Percentiles rank a stretch among this genome's conserved stretches.
Evolutionary conservation across 1,140 invertebrate genomes (phyloP).

Genomic region (Platyura marginata): DNA sequence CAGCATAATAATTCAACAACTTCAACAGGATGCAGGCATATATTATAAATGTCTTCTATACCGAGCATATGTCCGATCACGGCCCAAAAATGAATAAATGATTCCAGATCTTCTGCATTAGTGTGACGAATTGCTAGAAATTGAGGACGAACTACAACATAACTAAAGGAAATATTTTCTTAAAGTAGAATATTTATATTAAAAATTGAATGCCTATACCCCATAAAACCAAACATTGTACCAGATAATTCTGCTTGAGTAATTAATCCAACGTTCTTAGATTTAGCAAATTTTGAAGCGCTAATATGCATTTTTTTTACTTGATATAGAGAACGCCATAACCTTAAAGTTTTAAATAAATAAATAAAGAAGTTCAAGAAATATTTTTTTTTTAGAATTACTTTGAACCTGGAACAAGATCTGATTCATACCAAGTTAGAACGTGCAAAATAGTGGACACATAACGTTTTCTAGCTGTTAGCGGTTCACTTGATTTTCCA

Average conservation of each 20-base stretch:
- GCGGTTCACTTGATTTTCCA: constrained; percentile 32
- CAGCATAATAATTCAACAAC: not conserved
- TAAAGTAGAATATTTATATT: not conserved
- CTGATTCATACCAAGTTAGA: constrained; percentile 45
- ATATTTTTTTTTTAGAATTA: no score
- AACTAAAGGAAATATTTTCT: constrained; percentile 8
- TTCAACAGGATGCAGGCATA: not conserved
- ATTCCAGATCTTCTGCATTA: constrained; percentile 36
- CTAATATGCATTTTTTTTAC: constrained; percentile 40
- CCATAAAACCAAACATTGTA: constrained; percentile 67
- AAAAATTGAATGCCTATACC: constrained; percentile 14
- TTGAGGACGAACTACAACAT: constrained; percentile 38
- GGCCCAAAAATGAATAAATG: constrained; percentile 59
- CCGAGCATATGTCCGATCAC: constrained; percentile 57
- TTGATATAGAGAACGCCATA: constrained; percentile 37
- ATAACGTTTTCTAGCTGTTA: constrained; percentile 50
- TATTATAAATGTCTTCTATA: constrained; percentile 35
- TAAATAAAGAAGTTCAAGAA: no score
- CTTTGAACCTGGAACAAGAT: constrained; percentile 32
- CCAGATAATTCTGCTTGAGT: constrained; percentile 59
- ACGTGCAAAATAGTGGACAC: constrained; percentile 44
- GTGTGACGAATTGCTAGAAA: constrained; percentile 34
- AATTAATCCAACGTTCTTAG: constrained; percentile 25
- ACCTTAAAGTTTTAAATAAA: constrained; percentile 17
- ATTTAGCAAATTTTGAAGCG: constrained; percentile 26